Evolutionary conservation across 2,797 vertebrate genomes (phyloP).

Genomic region (Selene dorsalis): DNA sequence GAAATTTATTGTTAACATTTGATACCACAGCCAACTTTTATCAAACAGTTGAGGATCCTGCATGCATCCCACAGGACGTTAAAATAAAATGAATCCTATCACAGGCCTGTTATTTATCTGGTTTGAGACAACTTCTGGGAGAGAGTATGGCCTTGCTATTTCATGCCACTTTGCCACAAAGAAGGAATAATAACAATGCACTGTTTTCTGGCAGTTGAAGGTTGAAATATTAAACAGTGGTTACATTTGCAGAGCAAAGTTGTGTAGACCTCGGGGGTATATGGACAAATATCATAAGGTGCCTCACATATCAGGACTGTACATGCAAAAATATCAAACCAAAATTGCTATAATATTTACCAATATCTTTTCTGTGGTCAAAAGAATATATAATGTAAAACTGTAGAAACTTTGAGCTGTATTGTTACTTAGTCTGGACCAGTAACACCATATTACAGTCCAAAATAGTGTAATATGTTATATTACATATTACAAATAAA

Average conservation of each 20-base stretch:
- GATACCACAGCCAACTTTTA: neutral
- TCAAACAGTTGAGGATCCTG: neutral
- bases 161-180: neutral
- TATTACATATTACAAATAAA: no score
- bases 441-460: no score
- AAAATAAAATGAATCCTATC: neutral
- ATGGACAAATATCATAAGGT: neutral
- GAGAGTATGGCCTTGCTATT: neutral
- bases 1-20: neutral
- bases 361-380: neutral
- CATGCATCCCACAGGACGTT: neutral
- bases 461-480: no score
- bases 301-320: no score
- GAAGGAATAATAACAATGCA: neutral
- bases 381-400: neutral
- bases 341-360: neutral
- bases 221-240: neutral
- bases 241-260: neutral
- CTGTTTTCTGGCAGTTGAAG: neutral
- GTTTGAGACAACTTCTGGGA: neutral
- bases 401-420: no score
- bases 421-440: no score
- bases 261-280: no score
- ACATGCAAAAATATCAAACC: neutral
- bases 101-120: constrained; percentile 3